Evolutionary conservation across 2,113 vertebrate genomes (phyloP), one percentile per base, ranked within the genome.

Genomic region (Copsychus sechellarum): DNA sequence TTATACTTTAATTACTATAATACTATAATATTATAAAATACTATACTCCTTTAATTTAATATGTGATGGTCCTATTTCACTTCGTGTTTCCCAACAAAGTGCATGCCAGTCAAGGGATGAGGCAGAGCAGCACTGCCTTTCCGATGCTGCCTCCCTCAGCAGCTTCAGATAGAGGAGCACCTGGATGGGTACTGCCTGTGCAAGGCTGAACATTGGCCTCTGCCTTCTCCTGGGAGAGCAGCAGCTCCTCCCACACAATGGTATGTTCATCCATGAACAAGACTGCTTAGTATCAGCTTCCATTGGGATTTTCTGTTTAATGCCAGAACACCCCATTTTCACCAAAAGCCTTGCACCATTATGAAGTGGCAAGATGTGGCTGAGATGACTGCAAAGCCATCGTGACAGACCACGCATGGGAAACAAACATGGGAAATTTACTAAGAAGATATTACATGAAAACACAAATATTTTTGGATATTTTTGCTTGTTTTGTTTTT

Each of bases 261-360:
- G 16, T 23, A 51, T 1, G 3, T 65, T 40, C 0, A 0, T 14
- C 26, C 38, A 38, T 0, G 5, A 78, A 20, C 1, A 9, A 51
- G 8, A 7, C 29, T 34, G 22, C 42, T 86, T 43, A 47, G 2
- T 8, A 47, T 7, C 60, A 21, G 29, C 5, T 71, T 62, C 73
- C 3, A 0, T 0, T 12, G 17, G 6, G 24, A 50, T 71, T 48
- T 66, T 43, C 31, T 56, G 51, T 43, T 21, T 33, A 45, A 56
- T 3, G 6, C 16, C 23, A 15, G 24, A 40, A 24, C 2, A 13
- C 6, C 4, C 2, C 0, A 0, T 70, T 83, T 82, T 48, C 36
- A 21, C 4, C 4, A 16, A 65, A 26, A 38, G 29, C 38, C 15
- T 50, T 4, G 22, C 23, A 10, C 29, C 12, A 2, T 0, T 7